Base-by-base conservation (phyloP, 2,113 vertebrate genomes). In the Salvelinus alpinus region DNA sequence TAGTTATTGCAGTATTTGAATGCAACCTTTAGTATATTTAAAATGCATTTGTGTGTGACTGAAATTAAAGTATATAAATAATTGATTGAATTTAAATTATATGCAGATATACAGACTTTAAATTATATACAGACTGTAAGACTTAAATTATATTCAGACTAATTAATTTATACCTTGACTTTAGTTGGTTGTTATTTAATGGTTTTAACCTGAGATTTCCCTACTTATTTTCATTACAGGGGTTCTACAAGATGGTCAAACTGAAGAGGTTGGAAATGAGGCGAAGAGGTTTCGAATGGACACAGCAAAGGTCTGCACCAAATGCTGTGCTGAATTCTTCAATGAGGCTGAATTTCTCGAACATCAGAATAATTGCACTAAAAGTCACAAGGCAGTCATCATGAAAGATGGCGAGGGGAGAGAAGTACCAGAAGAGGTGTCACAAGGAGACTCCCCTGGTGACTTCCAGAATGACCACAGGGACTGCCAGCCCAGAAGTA, bases 281-380 rank as follows among this genome's bases (percentile, higher is more conserved):
- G 79, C 79, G 24, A 99, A 98, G 90, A 90, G 94, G 80, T 92
- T 93, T 38, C 89, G 92, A 34, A 91, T 91, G 14, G 96, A 98
- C 13, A 95, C 96, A 75, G 96, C 95, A 0, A 95, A 85, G 71
- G 82, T 99, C 80, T 99, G 98, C 71, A 92, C 93, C 75, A 97
- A 95, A 86, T 99, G 97, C 85, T 99, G 97, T 74, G 97, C 95
- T 0, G 96, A 98, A 74, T 98, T 96, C 93, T 99, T 99, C 60
- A 93, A 96, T 44, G 84, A 96, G 71, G 87, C 92, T 0, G 96
- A 97, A 79, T 96, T 97, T 81, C 75, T 95, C 2, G 95, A 97
- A 82, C 98, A 99, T 73, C 96, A 96, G 92, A 95, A 91, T 86
- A 96, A 83, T 91, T 99, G 98, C 95, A 96, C 95, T 87, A 97